Evolutionary conservation across 2,888 invertebrate species (phyloP).

Genomic region (Lepidocyrtinus sp.): DNA sequence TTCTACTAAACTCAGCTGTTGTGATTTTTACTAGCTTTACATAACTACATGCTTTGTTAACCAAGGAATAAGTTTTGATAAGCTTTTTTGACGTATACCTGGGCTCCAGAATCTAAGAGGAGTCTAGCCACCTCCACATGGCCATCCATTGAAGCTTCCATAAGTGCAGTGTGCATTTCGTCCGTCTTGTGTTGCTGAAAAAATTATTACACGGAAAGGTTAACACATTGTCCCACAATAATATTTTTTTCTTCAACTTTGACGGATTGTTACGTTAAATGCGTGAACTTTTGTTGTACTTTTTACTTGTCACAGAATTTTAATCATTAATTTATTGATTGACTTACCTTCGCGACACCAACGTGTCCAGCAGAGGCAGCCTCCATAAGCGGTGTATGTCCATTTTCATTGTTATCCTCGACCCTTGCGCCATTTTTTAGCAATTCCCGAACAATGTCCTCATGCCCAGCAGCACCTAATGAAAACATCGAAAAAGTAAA

Average conservation of each 20-base stretch:
- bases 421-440: slow-evolving; percentile 94
- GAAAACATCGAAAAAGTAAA: no score
- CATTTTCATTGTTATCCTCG: slow-evolving; percentile 99
- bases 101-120: slow-evolving; percentile 96
- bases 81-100: no score
- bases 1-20: slow-evolving; percentile 31
- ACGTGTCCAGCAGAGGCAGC: slow-evolving; percentile 97
- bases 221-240: no score
- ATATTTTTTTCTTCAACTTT: no score
- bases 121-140: slow-evolving; percentile 97
- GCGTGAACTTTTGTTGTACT: no score
- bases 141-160: slow-evolving; percentile 99
- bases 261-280: background rate
- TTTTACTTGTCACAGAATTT: no score
- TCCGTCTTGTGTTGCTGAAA: slow-evolving; percentile 96
- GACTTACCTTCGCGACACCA: slow-evolving; percentile 84
- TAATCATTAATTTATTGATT: no score
- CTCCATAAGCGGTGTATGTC: slow-evolving; percentile 99
- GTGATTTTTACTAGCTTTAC: slow-evolving; percentile 51
- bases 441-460: slow-evolving; percentile 90
- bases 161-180: slow-evolving; percentile 99
- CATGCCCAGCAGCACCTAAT: slow-evolving; percentile 94
- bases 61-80: slow-evolving; percentile 61
- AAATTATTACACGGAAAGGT: no score
- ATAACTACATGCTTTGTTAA: slow-evolving; percentile 60